Evolutionary conservation across 2,113 vertebrate genomes (phyloP), one percentile per base, ranked within the genome.

Genomic region (Myotis lucifugus): DNA sequence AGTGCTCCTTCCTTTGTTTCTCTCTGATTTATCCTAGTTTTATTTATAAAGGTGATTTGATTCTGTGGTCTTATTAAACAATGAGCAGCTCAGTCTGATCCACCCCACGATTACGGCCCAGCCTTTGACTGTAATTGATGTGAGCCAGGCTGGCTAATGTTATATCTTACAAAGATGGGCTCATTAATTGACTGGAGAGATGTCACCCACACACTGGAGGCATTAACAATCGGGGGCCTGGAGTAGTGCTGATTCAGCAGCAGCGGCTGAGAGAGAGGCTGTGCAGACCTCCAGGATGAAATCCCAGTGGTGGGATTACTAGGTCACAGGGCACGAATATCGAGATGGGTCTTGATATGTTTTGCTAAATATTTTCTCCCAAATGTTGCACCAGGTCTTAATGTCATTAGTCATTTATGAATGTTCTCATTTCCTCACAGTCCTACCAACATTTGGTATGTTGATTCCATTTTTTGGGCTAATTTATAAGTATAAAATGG

Each of bases 161-260:
- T 92, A 29, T 91, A 74, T 92, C 92, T 93, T 90, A 69, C 85
- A 77, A 95, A 96, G 94, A 94, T 77, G 87, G 90, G 93, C 90
- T 96, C 96, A 91, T 96, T 96, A 97, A 97, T 96, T 93, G 97
- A 89, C 94, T 95, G 64, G 73, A 94, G 96, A 86, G 95, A 94
- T 88, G 90, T 95, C 96, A 93, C 95, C 97, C 92, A 37, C 78
- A 48, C 74, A 64, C 77, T 7, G 91, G 90, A 79, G 82, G 87
- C 78, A 78, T 91, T 92, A 97, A 79, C 92, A 85, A 2, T 85
- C 88, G 56, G 15, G 12, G 69, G 82, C 79, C 91, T 64, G 23
- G 32, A 46, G n/a, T 1, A 25, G 76, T 92, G 97, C 97, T 97
- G 96, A 97, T 69, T 97, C 93, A 86, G 95, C 96, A 88, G 7